Evolutionary conservation across 2,888 invertebrate genomes (phyloP).

Genomic region (Spatulosminthurus flaviceps): DNA sequence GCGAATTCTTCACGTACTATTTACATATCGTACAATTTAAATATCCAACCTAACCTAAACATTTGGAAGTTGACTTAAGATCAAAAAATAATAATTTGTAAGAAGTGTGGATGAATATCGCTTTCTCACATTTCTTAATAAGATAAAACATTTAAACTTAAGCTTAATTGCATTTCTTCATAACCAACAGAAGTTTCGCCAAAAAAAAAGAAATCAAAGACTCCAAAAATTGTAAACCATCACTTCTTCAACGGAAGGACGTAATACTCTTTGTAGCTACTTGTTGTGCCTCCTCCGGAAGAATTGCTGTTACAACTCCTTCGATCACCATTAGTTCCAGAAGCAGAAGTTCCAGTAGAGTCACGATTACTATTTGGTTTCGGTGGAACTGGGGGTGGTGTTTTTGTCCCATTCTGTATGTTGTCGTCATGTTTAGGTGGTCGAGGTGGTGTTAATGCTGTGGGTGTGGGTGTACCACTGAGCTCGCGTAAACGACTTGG

Average conservation of each 20-base stretch:
- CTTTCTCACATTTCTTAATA: no score
- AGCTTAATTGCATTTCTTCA: no score
- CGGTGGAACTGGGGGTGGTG: conserved; percentile 39
- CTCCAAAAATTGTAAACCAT: neutral
- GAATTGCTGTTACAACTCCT: conserved; percentile 39
- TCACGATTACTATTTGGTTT: conserved; percentile 12
- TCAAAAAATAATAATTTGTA: no score
- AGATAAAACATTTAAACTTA: no score
- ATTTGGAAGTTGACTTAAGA: no score
- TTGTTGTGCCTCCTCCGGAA: conserved; percentile 38
- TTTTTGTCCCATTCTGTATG: conserved; percentile 43
- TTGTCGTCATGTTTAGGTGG: conserved; percentile 51
- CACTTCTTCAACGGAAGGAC: conserved; percentile 52
- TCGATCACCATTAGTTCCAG: neutral
- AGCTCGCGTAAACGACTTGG: conserved; percentile 59
- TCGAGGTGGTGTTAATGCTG: conserved; percentile 33
- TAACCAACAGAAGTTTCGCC: no score
- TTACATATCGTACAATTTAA: no score
- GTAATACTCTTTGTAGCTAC: conserved; percentile 57
- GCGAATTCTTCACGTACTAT: no score
- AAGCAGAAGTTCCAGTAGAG: conserved; percentile 19
- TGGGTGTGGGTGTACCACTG: neutral
- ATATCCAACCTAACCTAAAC: no score
- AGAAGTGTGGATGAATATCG: no score
- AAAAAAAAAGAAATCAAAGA: neutral